A percentile compares a stretch with the other conserved stretches of the same genome.
phyloP scores from a whole-genome alignment of 2,888 invertebrate species.

The Timema podura region DNA sequence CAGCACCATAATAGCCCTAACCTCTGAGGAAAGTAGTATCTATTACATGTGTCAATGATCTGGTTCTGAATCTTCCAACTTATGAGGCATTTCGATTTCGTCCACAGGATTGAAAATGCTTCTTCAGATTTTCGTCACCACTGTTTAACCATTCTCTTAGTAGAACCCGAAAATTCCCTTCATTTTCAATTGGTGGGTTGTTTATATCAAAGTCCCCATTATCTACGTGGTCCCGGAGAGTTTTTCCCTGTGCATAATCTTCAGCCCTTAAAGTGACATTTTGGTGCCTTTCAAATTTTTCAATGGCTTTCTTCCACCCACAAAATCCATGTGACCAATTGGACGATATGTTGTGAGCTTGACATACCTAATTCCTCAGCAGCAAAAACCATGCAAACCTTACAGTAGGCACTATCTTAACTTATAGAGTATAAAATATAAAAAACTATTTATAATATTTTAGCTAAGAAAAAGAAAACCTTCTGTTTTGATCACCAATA shows the following conservation, averaged over 20 bases:
- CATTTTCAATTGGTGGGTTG: neutral
- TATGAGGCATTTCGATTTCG: no score
- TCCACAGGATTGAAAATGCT: no score
- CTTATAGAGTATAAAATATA: neutral
- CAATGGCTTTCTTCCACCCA: constrained; percentile 1
- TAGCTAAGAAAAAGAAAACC: neutral
- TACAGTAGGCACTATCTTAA: neutral
- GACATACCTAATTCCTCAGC: neutral
- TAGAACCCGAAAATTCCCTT: neutral
- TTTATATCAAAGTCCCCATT: neutral
- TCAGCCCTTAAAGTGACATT: neutral
- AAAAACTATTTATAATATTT: neutral
- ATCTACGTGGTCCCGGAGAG: neutral
- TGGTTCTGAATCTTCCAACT: constrained; percentile 11
- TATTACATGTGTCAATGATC: neutral
- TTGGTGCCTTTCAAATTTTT: neutral
- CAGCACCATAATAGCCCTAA: neutral
- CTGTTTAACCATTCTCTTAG: neutral
- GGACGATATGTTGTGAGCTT: neutral
- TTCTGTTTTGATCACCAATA: constrained; percentile 1
- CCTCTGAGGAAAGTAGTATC: neutral
- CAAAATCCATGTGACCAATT: neutral
- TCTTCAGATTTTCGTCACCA: neutral
- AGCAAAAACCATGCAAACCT: neutral
- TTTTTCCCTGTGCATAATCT: neutral